Evolutionary conservation across 92 coral and sea anemone genomes (phyloP).

Genomic region (Palythoa heliodiscus): DNA sequence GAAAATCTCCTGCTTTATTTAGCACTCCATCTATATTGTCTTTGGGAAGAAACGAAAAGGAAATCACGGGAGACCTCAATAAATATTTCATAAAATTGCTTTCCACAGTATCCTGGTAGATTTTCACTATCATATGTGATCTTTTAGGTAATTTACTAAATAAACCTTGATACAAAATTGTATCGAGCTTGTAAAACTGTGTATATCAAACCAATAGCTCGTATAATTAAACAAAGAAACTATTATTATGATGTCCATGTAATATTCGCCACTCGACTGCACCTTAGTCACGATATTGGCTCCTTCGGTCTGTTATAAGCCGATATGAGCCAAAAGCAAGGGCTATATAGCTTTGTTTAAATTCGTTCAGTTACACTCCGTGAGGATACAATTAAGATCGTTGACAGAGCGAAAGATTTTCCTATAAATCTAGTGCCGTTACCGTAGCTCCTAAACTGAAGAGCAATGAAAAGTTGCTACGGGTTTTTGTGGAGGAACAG

Average conservation of each 20-base stretch:
- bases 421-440: neutral
- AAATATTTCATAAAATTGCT: too few relatives aligned
- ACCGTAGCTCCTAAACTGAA: neutral
- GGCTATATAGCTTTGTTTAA: neutral
- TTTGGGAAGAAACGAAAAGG: too few relatives aligned
- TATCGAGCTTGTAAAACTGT: neutral
- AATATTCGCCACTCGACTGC: neutral
- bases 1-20: too few relatives aligned
- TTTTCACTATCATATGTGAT: too few relatives aligned
- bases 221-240: neutral
- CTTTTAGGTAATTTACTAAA: neutral
- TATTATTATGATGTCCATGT: neutral
- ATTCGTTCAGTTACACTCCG: neutral
- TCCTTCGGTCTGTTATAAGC: neutral
- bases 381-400: neutral
- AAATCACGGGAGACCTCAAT: too few relatives aligned
- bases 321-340: neutral
- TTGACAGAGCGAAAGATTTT: neutral
- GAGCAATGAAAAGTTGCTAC: constrained; percentile 26
- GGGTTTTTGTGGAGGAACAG: constrained; percentile 12
- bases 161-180: neutral
- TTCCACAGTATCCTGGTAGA: too few relatives aligned
- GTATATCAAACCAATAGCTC: neutral
- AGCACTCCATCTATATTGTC: too few relatives aligned
- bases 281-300: neutral